Base-by-base conservation (phyloP, 1,140 invertebrate genomes). In the Bombus fervidus region DNA sequence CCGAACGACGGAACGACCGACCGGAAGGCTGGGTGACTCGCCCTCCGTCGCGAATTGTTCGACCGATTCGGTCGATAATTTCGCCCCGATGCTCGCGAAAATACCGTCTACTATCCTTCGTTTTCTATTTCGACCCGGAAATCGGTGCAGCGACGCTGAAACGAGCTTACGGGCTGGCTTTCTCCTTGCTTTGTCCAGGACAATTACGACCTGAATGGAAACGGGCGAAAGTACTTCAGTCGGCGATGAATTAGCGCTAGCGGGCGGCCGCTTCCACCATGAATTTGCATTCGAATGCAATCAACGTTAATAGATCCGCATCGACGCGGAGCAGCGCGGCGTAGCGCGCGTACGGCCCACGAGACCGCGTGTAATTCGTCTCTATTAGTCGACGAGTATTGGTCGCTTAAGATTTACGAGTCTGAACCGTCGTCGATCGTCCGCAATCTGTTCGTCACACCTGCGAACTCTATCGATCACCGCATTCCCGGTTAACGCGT, bases 211-310 rank as follows among this genome's bases (percentile, higher is more conserved):
- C 12, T 28, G 6, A 34, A n/a, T 25, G 31, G 6, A 62, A 37
- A 39, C 8, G 68, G 37, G 68, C 37, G 68, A 39, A 39, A 71
- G 68, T 71, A 41, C 37, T 15, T 12, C 3, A 22, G 9, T 37
- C n/a, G 15, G 18, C 31, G 66, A 34, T 37, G 34, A 37, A 37
- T 37, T 37, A 25, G 22, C 18, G 31, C 64, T 22, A 69, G 66
- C n/a, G 47, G 47, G 47, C 47, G 18, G 47, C 47, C 18, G 18
- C 47, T 53, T 53, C 15, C 15, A 22, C 47, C 39, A 62, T 25
- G 75, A 41, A 84, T 84, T 84, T 79, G 76, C 76, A 72, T 84
- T 79, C 83, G 66, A 78, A 78, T 57, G 76, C 77, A 72, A 79
- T 84, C 66, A 84, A 62, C 74, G 82, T 71, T 83, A 78, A 83